Evolutionary conservation across 2,113 vertebrate genomes (phyloP).

Genomic region (Sander vitreus): DNA sequence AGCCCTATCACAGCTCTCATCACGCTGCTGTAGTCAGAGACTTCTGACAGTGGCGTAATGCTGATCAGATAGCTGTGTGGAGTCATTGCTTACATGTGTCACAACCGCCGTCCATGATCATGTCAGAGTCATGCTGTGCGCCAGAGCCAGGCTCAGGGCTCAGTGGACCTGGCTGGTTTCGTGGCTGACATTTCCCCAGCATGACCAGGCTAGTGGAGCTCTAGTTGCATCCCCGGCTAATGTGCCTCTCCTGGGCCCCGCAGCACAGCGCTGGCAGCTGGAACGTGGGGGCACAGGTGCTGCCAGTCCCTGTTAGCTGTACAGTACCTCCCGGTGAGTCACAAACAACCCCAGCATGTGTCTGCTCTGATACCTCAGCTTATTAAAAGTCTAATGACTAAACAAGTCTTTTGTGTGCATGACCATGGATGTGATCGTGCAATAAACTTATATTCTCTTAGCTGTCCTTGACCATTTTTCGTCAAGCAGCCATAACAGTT

Average conservation of each 20-base stretch:
- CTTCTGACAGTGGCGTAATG: slow-evolving; percentile 80
- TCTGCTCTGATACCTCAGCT: slow-evolving; percentile 73
- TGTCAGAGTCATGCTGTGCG: slow-evolving; percentile 77
- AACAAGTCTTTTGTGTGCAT: slow-evolving; percentile 58
- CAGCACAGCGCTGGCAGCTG: slow-evolving; percentile 71
- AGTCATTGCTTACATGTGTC: slow-evolving; percentile 83
- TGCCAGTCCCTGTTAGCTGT: slow-evolving; percentile 82
- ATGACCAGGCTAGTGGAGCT: slow-evolving; percentile 64
- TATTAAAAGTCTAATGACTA: slow-evolving; percentile 79
- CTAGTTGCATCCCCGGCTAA: slow-evolving; percentile 54
- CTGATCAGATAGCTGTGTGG: slow-evolving; percentile 85
- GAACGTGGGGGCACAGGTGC: slow-evolving; percentile 78
- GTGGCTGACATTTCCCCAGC: slow-evolving; percentile 84
- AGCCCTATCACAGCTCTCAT: slow-evolving; percentile 76
- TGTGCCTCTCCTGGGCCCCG: slow-evolving; percentile 62
- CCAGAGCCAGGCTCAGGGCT: slow-evolving; percentile 71
- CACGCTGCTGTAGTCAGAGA: slow-evolving; percentile 67
- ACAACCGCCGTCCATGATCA: slow-evolving; percentile 78
- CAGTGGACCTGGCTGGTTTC: slow-evolving; percentile 74
- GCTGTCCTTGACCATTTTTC: slow-evolving; percentile 36
- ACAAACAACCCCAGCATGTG: slow-evolving; percentile 77
- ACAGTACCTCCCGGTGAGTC: slow-evolving; percentile 75
- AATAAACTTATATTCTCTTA: slow-evolving; percentile 23
- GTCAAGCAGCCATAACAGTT: slow-evolving; percentile 24
- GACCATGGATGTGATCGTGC: slow-evolving; percentile 28